Evolutionary conservation across 2,113 vertebrate species (phyloP), one percentile per base, ranked within the genome.

Genomic region (Raphicerus campestris): DNA sequence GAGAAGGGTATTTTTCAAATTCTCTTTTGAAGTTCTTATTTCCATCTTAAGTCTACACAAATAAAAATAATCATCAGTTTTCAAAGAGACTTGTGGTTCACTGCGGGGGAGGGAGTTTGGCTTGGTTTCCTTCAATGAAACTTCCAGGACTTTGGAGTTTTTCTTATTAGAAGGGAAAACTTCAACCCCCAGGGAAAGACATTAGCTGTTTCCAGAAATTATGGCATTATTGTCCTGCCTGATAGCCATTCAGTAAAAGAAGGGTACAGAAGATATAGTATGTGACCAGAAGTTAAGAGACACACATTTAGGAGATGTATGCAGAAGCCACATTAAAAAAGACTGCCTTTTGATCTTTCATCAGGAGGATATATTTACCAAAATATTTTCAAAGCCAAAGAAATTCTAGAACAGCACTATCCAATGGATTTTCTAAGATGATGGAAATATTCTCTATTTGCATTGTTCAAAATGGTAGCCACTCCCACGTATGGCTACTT

Each of bases 61-160:
- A 96, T 97, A 97, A 96, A 98, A 98, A 97, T 95, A 96, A 97
- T 92, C 90, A 94, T 89, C 86, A 77, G 70, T 88, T 98, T 97
- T 97, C 96, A 97, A 97, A 97, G 85, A 66, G 90, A 93, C 84
- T 84, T 88, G 95, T 30, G 55, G 92, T 93, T 98, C 70, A 51
- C 51, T 24, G 14, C 32, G 24, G 77, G 88, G 63, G 55, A 89
- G 61, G 90, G 53, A 49, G 13, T n/a, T 70, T 95, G 88, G 77
- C 92, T 93, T 94, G n/a, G 45, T 94, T 93, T 93, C 87, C 51
- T 78, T 95, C 96, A 95, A 47, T 73, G 81, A 80, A 56, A 61
- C 66, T 73, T 93, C 47, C 87, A 93, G 73, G 49, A 55, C 90
- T 94, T 80, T 83, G 53, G 94, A 91, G 60, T 85, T 95, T 92